phyloP scores from a whole-genome alignment of 2,888 invertebrate species.

The Drosophila prolongata region DNA sequence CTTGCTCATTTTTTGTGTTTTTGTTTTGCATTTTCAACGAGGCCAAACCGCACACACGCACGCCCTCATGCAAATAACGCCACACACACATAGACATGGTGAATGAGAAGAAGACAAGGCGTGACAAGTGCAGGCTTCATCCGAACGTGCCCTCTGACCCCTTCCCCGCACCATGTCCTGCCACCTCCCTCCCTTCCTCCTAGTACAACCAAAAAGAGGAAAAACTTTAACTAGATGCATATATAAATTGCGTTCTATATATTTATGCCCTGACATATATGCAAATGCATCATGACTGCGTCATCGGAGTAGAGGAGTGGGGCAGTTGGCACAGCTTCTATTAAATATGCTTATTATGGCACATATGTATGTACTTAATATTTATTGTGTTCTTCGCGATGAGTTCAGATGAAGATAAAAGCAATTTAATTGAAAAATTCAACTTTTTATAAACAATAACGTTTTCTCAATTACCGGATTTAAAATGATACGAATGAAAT shows the following conservation, averaged over 20 bases:
- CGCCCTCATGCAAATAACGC: constrained; percentile 63
- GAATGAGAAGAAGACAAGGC: constrained; percentile 42
- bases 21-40: constrained; percentile 71
- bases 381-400: constrained; percentile 8
- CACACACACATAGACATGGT: constrained; percentile 7
- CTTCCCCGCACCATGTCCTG: neutral
- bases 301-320: neutral
- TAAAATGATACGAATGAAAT: neutral
- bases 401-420: constrained; percentile 1
- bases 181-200: neutral
- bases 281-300: constrained; percentile 52
- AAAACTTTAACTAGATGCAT: constrained; percentile 70
- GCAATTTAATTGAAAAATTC: constrained; percentile 11
- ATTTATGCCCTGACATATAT: constrained; percentile 71
- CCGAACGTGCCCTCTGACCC: constrained; percentile 31
- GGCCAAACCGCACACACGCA: constrained; percentile 57
- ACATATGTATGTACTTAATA: constrained; percentile 2
- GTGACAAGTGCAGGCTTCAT: constrained; percentile 48
- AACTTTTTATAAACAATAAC: neutral
- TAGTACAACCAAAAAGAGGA: constrained; percentile 19
- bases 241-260: constrained; percentile 73
- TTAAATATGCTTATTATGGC: constrained; percentile 69
- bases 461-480: neutral
- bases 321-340: constrained; percentile 38
- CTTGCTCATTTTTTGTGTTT: constrained; percentile 62